A percentile compares a stretch with the other conserved stretches of the same genome.
These are phyloP conservation scores for Schizothorax lantsangensis DNA, from an alignment of 2,797 vertebrate species.

Conservation along the genomic window DNA sequence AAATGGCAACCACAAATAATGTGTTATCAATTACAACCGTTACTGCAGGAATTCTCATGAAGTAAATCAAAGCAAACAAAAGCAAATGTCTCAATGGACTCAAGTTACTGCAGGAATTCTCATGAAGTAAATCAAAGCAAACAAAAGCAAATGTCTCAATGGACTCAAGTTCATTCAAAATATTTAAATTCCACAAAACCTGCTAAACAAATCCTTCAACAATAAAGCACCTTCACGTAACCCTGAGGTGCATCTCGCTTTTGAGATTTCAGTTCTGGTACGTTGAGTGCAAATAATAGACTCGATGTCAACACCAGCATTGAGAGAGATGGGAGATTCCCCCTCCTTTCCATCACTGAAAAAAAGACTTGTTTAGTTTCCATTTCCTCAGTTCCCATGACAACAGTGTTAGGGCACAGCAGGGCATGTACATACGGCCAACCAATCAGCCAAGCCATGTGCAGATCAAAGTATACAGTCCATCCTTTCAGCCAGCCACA, in stretches of 20 bases:
- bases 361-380: conserved; percentile 60
- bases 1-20: not conserved
- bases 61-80: not conserved
- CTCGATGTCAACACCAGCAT: conserved; percentile 71
- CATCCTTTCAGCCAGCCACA: not conserved
- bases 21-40: not conserved
- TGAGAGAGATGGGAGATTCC: conserved; percentile 63
- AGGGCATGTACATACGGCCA: conserved; percentile 64
- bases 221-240: not conserved
- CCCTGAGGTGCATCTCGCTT: not conserved
- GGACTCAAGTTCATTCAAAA: not conserved
- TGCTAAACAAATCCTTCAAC: conserved; percentile 5
- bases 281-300: conserved; percentile 70
- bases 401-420: conserved; percentile 68
- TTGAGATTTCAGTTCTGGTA: conserved; percentile 23
- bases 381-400: conserved; percentile 68
- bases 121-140: not conserved
- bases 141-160: not conserved
- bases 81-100: conserved; percentile 11
- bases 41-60: not conserved
- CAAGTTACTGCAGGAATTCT: not conserved
- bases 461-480: conserved; percentile 10
- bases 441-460: conserved; percentile 64
- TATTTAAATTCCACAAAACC: conserved; percentile 27
- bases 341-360: conserved; percentile 30